A percentile compares a stretch with the other conserved stretches of the same genome.
These are phyloP conservation scores for Edolisoma coerulescens DNA, from an alignment of 2,113 vertebrate species.

Conservation along the genomic window DNA sequence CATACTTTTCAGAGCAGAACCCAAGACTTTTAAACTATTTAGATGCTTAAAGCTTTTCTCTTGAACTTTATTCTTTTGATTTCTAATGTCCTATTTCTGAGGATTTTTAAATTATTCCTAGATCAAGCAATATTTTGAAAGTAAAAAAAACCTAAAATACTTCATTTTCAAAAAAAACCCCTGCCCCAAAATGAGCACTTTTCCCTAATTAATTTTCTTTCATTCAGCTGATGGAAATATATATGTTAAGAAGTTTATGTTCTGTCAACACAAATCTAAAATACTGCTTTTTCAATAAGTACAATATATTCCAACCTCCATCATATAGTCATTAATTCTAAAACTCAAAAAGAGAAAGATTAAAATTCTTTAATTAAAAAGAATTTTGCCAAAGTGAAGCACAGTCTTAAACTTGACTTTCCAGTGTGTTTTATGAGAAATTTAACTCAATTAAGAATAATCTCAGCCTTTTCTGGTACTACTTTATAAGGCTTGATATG, in stretches of 20 bases:
- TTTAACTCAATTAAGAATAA: neutral
- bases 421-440: neutral
- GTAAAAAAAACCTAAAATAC: neutral
- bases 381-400: neutral
- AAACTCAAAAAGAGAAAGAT: neutral
- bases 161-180: neutral
- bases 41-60: neutral
- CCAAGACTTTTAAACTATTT: neutral
- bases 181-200: neutral
- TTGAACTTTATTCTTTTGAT: neutral
- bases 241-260: neutral
- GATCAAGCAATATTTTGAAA: neutral
- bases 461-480: neutral
- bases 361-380: neutral
- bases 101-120: neutral
- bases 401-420: neutral
- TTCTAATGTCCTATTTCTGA: neutral
- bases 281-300: neutral
- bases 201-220: neutral
- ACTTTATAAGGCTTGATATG: neutral
- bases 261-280: neutral
- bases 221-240: neutral
- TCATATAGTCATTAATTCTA: neutral
- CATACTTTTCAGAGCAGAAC: neutral
- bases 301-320: neutral